A percentile compares a stretch with the other conserved stretches of the same genome.
phyloP scores from a whole-genome alignment of 2,888 invertebrate genomes.

The Xylota segnis region DNA sequence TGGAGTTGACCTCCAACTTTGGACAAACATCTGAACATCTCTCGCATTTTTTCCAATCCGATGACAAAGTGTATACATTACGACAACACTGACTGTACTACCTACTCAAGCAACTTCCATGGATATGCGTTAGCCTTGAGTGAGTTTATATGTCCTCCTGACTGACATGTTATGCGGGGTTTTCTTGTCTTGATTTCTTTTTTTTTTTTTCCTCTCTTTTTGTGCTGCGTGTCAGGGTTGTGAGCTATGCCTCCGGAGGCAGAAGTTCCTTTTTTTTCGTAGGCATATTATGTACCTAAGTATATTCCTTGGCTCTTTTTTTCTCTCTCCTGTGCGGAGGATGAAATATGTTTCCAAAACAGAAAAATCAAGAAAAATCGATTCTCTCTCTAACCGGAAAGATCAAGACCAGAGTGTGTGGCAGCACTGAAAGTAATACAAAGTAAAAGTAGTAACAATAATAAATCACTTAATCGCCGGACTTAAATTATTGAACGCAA shows the following conservation, averaged over 20 bases:
- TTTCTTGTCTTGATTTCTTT: conserved; percentile 41
- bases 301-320: conserved; percentile 8
- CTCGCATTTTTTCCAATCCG: too few species aligned
- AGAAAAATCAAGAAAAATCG: conserved; percentile 9
- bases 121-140: conserved; percentile 44
- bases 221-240: conserved; percentile 24
- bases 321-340: neutral
- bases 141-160: conserved; percentile 38
- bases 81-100: conserved; percentile 21
- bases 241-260: conserved; percentile 26
- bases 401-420: neutral
- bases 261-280: conserved; percentile 5
- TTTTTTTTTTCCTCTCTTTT: neutral
- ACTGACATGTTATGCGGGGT: conserved; percentile 53
- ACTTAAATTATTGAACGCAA: conserved; percentile 47
- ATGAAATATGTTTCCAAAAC: neutral
- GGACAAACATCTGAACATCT: too few species aligned
- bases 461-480: conserved; percentile 71
- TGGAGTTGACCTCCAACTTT: too few species aligned
- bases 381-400: conserved; percentile 25
- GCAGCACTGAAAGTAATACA: neutral
- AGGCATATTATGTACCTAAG: conserved; percentile 1
- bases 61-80: neutral
- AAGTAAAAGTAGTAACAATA: neutral
- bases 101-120: conserved; percentile 6